Evolutionary conservation across 2,888 invertebrate genomes (phyloP), one percentile per base, ranked within the genome.

Genomic region (Cheilosia urbana): DNA sequence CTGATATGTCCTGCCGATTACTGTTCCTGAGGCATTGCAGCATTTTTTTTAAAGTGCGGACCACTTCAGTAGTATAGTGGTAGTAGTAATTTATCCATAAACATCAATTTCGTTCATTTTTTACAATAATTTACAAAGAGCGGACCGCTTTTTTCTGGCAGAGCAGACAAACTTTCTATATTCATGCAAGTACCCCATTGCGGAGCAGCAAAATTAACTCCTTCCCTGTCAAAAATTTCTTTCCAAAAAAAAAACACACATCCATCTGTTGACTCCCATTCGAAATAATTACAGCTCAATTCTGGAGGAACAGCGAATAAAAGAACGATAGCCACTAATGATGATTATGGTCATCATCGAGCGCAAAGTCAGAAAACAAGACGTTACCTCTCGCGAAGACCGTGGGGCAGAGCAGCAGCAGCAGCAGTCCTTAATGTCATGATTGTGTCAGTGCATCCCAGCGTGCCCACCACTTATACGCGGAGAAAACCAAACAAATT

Each of bases 291-390:
- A 84, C 80, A 84, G 84, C 84, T 84, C 80, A 84, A 84, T 84
- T 65, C 53, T 5, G 55, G n/a, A 65, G 53, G 55, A 75, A 58
- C 68, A 60, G 49, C 30, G 19, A 27, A n/a, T 27, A 19, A 55
- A 73, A 9, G 17, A n/a, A 51, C 34, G 40, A 65, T 66, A 55
- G 24, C 30, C 63, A 71, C 81, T 85, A 85, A 85, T 85, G 85
- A 85, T 81, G 71, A 85, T 85, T 85, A 85, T 73, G 85, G 85
- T 85, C 81, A 85, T 85, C 85, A 85, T 68, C 81, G 71, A 49
- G 55, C 57, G 57, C 65, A 57, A 49, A 76, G 68, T 77, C 81
- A 72, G 81, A 81, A 76, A 85, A 85, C 81, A 85, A 85, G 85
- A 85, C 81, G 76, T 80, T 80, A 69, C 71, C 76, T 66, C 62